Base-by-base conservation (phyloP, 2,888 invertebrate genomes). In the Apotomis capreana region DNA sequence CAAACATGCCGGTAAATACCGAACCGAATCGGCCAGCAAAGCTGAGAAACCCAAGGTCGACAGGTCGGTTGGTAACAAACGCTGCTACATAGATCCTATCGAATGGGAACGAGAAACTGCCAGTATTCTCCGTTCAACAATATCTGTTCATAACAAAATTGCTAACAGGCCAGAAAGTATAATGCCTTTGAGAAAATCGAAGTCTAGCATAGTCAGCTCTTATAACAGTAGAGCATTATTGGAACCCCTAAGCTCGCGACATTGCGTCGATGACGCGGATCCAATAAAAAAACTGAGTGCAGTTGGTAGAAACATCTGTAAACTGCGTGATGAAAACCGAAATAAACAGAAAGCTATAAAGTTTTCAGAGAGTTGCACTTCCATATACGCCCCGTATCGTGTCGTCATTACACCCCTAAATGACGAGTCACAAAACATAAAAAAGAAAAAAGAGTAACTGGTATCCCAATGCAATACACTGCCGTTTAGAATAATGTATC, bases 91-190 rank as follows among this genome's bases (percentile, higher is more conserved):
- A 76, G 94, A 94, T 78, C 94, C 94, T 36, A 78, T 84, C 55
- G 88, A 90, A 74, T 94, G 94, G 94, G 94, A 94, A 83, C 89
- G 92, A 68, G 94, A 94, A 80, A 94, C 94, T 54, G 93, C 94
- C 76, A 94, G 94, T 84, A 94, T 94, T 70, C 86, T 91, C 36
- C 87, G 92, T 52, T 86, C 92, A 3, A 92, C 92, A 4, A 89
- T 93, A 79, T 92, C 92, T 5, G 90, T 93, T 68, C 91, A 92
- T 74, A 91, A 91, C 75, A 92, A 91, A 86, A 77, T 85, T 59
- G 77, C 81, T 40, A 78, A 75, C 77, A 87, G 85, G 77, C 76
- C 83, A n/a, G 91, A 91, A 70, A 77, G 83, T 12, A 71, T 80
- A 68, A 74, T 82, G 37, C 82, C 87, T 9, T 60, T 86, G 61